Evolutionary conservation across 2,797 vertebrate genomes (phyloP).

Genomic region (Liparis tanakae): DNA sequence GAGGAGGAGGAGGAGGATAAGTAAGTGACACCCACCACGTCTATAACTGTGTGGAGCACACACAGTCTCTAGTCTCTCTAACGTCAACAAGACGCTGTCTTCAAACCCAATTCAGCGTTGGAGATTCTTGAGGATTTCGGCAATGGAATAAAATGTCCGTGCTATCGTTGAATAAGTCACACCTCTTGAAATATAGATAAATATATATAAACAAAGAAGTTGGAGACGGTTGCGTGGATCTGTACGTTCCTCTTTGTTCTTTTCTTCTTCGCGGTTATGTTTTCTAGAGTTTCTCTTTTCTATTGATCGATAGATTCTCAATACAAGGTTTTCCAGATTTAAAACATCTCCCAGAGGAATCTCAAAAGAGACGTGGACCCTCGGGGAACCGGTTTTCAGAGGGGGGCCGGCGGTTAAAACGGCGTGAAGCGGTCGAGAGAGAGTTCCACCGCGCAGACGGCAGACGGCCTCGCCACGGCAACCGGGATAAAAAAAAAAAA

Average conservation of each 20-base stretch:
- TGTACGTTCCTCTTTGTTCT: not conserved
- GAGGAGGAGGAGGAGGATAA: not conserved
- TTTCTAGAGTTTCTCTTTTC: conserved; percentile 7
- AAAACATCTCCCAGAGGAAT: not conserved
- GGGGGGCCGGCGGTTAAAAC: conserved; percentile 37
- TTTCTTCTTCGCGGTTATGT: not conserved
- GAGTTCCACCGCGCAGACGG: not conserved
- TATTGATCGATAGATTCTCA: not conserved
- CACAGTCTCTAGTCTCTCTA: no score
- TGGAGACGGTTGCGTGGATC: not conserved
- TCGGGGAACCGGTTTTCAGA: conserved; percentile 13
- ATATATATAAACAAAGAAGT: not conserved
- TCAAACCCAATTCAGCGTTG: no score
- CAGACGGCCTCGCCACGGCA: not conserved
- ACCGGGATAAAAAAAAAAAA: not conserved
- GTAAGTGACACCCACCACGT: not conserved
- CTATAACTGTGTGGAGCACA: not conserved
- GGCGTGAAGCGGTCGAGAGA: conserved; percentile 12
- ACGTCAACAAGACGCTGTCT: no score
- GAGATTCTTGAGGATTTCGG: no score
- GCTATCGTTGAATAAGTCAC: no score
- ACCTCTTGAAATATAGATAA: not conserved
- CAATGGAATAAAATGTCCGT: not conserved
- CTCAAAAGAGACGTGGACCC: conserved; percentile 2
- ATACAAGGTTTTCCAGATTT: conserved; percentile 16